A percentile compares a stretch with the other conserved stretches of the same genome.
Evolutionary conservation across 2,113 vertebrate species (phyloP).

Genomic region (Burhinus bistriatus): DNA sequence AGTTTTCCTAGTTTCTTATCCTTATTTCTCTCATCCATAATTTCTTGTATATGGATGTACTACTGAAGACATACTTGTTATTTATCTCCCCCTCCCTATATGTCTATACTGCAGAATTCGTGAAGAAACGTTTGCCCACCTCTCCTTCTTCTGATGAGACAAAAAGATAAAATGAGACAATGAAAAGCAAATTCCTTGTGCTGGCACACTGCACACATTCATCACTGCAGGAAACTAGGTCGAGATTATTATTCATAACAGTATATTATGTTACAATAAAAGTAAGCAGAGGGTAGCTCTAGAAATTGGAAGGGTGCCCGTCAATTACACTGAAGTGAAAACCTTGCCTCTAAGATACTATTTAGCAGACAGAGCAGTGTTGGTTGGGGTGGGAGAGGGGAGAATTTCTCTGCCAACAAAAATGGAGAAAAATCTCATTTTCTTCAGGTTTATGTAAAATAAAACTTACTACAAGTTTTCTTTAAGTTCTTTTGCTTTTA

Average conservation of each 20-base stretch:
- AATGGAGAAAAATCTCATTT: background rate
- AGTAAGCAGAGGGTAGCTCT: background rate
- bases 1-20: background rate
- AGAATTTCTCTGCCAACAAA: background rate
- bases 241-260: slow-evolving; percentile 16
- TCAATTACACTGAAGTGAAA: background rate
- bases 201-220: background rate
- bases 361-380: background rate
- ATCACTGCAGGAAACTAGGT: background rate
- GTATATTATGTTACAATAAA: slow-evolving; percentile 16
- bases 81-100: background rate
- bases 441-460: background rate
- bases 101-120: background rate
- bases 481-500: background rate
- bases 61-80: background rate
- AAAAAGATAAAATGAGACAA: background rate
- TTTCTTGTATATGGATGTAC: background rate
- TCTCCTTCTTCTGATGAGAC: background rate
- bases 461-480: background rate
- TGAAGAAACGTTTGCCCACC: accelerated
- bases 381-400: background rate
- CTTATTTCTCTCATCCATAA: background rate
- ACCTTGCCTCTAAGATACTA: background rate
- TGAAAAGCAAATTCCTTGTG: background rate
- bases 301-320: background rate